Evolutionary conservation across 1,140 invertebrate species (phyloP), one percentile per base, ranked within the genome.

Genomic region (Orchestia grillus): DNA sequence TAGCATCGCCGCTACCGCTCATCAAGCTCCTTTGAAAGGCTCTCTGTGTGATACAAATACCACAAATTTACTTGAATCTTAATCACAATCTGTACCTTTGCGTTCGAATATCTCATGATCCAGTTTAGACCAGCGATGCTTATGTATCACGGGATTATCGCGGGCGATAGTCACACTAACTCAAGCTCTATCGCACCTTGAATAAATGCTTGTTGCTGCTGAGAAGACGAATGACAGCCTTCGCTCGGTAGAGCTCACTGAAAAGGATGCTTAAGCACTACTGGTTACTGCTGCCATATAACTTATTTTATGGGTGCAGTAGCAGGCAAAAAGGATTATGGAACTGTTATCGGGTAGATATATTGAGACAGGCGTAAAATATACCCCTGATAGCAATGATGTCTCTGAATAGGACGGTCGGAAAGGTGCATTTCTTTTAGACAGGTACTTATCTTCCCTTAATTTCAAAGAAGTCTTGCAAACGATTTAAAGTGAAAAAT

Each of bases 301-400:
- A 94, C 43, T 94, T 94, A 47, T 45, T 44, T 94, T 94, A 94
- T 94, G 92, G 92, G 92, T 45, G 92, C 92, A 94, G 92, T 94
- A 94, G 92, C 92, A 44, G 92, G 92, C 44, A 94, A 94, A 94
- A 94, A 94, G 92, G 92, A 94, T 94, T 94, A 94, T 94, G 92
- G 92, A 94, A 44, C 92, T 94, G 92, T 94, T 94, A 94, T 94
- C 92, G 47, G 44, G 92, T 94, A 94, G 92, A 94, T 94, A 94
- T 94, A 94, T 94, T 44, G 92, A 94, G 92, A 94, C 92, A 94
- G 92, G 92, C 92, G 92, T 94, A 94, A 94, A 94, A 94, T 94
- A 94, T 94, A 44, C 92, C 92, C 44, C 43, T 94, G 92, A 94
- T 94, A 94, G 92, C 44, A 94, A 94, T 94, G 92, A 94, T 94